phyloP scores from a whole-genome alignment of 2,113 vertebrate genomes.

The Planiliza haematocheilus region DNA sequence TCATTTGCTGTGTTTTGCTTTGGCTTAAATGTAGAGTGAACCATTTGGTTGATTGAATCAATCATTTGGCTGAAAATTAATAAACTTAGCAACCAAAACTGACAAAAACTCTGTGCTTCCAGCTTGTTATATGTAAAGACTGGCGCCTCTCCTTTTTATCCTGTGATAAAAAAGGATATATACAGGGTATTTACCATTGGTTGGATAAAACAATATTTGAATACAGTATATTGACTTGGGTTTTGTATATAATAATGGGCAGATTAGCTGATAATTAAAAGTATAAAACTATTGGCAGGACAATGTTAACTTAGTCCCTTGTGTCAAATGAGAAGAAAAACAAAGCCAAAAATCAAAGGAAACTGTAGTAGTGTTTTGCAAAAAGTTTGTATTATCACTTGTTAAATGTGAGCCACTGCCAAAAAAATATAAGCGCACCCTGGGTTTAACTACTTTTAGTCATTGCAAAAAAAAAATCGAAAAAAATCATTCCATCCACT shows the following conservation, averaged over 20 bases:
- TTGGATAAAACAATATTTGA: not conserved
- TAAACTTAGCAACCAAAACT: not conserved
- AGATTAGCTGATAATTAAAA: not conserved
- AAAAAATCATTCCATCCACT: no score
- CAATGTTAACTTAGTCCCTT: not conserved
- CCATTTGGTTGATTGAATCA: not conserved
- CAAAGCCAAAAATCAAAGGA: no score
- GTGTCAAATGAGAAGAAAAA: not conserved
- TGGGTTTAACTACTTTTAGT: no score
- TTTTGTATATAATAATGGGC: not conserved
- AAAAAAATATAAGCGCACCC: no score
- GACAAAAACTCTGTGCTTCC: not conserved
- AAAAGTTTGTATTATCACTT: no score
- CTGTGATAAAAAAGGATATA: not conserved
- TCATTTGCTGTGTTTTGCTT: slow-evolving; percentile 8
- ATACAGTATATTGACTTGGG: not conserved
- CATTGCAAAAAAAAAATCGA: no score
- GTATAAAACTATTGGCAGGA: not conserved
- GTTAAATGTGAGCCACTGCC: no score
- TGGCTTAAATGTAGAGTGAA: not conserved
- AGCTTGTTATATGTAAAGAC: not conserved
- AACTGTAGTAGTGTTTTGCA: no score
- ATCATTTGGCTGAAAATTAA: not conserved
- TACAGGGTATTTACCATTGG: no score
- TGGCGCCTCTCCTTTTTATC: not conserved